A percentile compares a stretch with the other conserved stretches of the same genome.
These are phyloP conservation scores for Drosophila ambigua DNA, from an alignment of 1,140 invertebrate genomes.

Conservation along the genomic window DNA sequence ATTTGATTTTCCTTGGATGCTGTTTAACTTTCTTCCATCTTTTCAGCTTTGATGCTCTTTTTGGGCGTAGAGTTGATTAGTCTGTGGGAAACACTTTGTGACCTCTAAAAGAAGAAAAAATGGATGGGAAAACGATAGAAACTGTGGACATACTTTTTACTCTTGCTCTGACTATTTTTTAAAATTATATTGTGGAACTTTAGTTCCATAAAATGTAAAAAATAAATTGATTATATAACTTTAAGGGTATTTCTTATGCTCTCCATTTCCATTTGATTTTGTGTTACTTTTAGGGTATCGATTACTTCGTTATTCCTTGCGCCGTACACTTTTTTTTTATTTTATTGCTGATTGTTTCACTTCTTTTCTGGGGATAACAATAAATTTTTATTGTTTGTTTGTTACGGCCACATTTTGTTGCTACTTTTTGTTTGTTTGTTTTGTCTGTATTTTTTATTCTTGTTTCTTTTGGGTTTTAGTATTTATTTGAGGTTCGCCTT, in stretches of 20 bases:
- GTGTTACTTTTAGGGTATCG: conserved; percentile 11
- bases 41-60: neutral
- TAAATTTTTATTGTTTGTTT: conserved; percentile 73
- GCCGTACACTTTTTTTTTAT: conserved; percentile 45
- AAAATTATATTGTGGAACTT: neutral
- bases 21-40: neutral
- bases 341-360: conserved; percentile 80
- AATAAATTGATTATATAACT: neutral
- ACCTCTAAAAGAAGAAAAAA: no score
- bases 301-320: neutral
- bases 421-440: conserved; percentile 44
- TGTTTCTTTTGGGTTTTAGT: conserved; percentile 34
- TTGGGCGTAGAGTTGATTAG: no score
- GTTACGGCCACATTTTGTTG: conserved; percentile 53
- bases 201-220: neutral
- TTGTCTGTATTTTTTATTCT: conserved; percentile 43
- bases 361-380: conserved; percentile 72
- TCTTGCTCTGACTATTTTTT: no score
- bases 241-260: neutral
- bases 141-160: no score
- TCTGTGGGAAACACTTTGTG: no score
- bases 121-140: no score
- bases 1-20: conserved; percentile 20
- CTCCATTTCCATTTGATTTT: conserved; percentile 2
- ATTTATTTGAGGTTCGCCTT: conserved; percentile 17